Conservation (phyloP, 2,888 invertebrate species). For the Spicauda simplicius region DNA sequence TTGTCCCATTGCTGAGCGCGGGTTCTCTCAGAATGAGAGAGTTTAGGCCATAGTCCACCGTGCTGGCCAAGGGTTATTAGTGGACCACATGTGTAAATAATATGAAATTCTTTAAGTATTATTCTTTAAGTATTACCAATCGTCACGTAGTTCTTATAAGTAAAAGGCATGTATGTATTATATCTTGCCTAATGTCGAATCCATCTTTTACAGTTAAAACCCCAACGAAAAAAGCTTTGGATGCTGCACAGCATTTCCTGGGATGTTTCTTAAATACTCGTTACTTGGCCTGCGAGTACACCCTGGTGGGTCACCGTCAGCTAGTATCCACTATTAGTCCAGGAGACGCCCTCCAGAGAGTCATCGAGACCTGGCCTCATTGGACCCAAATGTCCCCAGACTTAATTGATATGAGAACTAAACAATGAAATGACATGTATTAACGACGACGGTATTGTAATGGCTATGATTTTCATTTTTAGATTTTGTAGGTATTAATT, state of each 20-base stretch:
- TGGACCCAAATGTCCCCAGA: constrained; percentile 49
- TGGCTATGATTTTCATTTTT: neutral
- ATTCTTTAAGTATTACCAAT: no score
- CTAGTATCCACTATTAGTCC: constrained; percentile 80
- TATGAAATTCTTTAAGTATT: no score
- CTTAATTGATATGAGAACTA: neutral
- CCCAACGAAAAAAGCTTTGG: constrained; percentile 56
- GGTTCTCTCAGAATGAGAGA: no score
- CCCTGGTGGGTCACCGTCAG: constrained; percentile 84
- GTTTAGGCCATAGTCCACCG: no score
- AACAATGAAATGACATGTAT: neutral
- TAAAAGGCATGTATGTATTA: no score
- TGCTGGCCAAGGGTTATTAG: no score
- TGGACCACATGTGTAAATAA: no score
- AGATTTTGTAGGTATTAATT: constrained; percentile 1
- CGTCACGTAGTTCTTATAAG: no score
- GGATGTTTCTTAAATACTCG: constrained; percentile 74
- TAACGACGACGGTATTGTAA: neutral
- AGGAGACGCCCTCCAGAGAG: constrained; percentile 75
- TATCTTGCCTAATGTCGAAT: neutral
- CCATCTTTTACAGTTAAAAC: constrained; percentile 11
- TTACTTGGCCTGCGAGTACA: constrained; percentile 71
- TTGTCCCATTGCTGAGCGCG: no score
- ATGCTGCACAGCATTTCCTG: constrained; percentile 75
- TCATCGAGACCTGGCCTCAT: constrained; percentile 81